These are phyloP conservation scores for Nibea albiflora DNA, from an alignment of 2,113 vertebrate genomes.

Conservation along the genomic window DNA sequence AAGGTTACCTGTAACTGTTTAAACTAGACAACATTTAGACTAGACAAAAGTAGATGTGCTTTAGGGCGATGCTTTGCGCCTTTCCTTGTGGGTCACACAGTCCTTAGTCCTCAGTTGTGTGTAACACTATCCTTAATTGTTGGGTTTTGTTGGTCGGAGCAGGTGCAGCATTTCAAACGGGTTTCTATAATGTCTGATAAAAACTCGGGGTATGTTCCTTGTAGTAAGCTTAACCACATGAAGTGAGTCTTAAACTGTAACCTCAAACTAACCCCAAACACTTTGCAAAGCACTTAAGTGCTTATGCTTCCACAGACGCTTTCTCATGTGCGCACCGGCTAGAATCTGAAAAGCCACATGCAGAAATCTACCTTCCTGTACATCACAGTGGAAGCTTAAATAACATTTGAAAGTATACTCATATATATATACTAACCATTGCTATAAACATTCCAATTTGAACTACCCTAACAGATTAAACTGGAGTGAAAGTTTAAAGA, in stretches of 20 bases:
- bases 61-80: not conserved
- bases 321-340: slow-evolving; percentile 8
- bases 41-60: no score
- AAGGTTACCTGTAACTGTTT: no score
- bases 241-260: slow-evolving; percentile 14
- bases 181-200: not conserved
- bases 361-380: not conserved
- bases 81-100: not conserved
- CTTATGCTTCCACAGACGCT: slow-evolving; percentile 28
- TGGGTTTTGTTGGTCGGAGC: slow-evolving; percentile 11
- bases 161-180: not conserved
- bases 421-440: not conserved
- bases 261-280: no score
- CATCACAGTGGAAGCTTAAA: slow-evolving; percentile 4
- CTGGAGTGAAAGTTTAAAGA: not conserved
- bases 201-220: slow-evolving; percentile 34
- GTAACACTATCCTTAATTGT: not conserved
- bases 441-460: not conserved
- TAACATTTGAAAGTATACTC: not conserved
- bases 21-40: no score
- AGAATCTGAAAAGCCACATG: slow-evolving; percentile 39
- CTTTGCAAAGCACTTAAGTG: not conserved
- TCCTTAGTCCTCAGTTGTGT: not conserved
- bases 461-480: not conserved
- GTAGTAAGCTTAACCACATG: slow-evolving; percentile 39